Percentiles rank a stretch among this genome's conserved stretches.
phyloP scores from a whole-genome alignment of 2,797 vertebrate genomes.

The Rhincodon typus region DNA sequence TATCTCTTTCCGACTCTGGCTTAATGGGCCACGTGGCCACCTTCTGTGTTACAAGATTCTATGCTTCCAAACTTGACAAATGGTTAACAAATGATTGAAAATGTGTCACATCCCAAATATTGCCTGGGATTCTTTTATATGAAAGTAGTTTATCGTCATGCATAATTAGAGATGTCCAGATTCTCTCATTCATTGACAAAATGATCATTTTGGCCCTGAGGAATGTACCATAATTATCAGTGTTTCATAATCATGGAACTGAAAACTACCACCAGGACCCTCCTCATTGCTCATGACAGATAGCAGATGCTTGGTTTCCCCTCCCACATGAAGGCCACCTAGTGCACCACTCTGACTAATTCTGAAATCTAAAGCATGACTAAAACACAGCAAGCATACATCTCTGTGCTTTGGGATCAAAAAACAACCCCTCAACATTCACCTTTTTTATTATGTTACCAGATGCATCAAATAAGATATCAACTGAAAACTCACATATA shows the following conservation, averaged over 20 bases:
- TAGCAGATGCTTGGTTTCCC: neutral
- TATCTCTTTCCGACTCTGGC: neutral
- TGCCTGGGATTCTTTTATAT: neutral
- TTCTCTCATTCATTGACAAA: neutral
- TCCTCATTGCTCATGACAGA: neutral
- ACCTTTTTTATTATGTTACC: neutral
- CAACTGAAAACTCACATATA: neutral
- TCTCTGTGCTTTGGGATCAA: neutral
- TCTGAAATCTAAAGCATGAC: neutral
- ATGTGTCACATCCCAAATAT: neutral
- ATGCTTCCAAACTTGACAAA: neutral
- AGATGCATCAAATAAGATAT: neutral
- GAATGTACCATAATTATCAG: constrained; percentile 9
- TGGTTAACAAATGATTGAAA: neutral
- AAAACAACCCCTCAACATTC: neutral
- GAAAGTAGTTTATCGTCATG: neutral
- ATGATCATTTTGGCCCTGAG: neutral
- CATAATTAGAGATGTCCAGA: neutral
- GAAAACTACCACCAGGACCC: neutral
- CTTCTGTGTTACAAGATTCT: neutral
- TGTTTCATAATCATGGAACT: neutral
- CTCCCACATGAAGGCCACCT: constrained; percentile 8
- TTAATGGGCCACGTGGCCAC: neutral
- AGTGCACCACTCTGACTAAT: neutral
- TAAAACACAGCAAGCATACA: neutral